Evolutionary conservation across 2,113 vertebrate species (phyloP).

Genomic region (Hippoglossus stenolepis): DNA sequence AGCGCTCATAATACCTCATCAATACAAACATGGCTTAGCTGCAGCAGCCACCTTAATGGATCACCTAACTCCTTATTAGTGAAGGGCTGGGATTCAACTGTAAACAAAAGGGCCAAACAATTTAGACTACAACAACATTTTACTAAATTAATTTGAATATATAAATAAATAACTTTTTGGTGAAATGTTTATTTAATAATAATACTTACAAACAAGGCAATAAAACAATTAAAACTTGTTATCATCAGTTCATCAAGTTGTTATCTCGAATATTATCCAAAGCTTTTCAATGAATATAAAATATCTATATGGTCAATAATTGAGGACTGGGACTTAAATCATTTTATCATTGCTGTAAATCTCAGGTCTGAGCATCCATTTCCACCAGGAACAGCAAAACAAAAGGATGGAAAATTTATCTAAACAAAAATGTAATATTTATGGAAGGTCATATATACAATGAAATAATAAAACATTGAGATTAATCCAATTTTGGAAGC

Average conservation of each 20-base stretch:
- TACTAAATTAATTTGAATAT: not conserved
- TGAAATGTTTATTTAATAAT: no score
- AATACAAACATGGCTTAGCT: slow-evolving; percentile 12
- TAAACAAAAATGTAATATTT: not conserved
- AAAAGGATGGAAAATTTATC: not conserved
- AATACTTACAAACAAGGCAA: no score
- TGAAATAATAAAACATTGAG: no score
- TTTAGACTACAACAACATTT: not conserved
- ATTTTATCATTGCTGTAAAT: not conserved
- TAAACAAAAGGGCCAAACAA: slow-evolving; percentile 6
- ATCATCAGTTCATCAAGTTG: not conserved
- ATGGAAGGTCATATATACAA: no score
- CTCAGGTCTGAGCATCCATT: no score
- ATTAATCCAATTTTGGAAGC: no score
- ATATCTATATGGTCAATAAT: not conserved
- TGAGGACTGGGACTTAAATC: not conserved
- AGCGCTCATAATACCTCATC: slow-evolving; percentile 13
- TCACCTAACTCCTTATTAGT: not conserved
- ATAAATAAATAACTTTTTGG: no score
- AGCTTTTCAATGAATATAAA: not conserved
- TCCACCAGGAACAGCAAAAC: no score
- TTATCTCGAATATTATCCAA: no score
- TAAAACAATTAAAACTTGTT: no score
- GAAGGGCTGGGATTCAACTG: not conserved
- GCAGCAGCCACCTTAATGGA: slow-evolving; percentile 21